Percentiles rank a stretch among this genome's conserved stretches.
phyloP scores from a whole-genome alignment of 2,113 vertebrate species.

The Cardinalis cardinalis region DNA sequence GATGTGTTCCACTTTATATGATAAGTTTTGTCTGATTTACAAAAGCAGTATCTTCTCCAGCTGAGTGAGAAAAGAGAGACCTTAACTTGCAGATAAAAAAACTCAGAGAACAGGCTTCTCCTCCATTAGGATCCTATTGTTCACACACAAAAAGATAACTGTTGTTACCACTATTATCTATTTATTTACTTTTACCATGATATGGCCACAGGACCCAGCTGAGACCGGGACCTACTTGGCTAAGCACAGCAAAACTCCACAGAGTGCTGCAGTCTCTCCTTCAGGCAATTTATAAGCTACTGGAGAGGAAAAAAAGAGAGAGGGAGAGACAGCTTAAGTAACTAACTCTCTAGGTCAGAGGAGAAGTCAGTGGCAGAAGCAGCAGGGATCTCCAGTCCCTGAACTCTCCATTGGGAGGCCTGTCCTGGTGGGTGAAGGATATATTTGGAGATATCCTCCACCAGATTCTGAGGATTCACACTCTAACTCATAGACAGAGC shows the following conservation, averaged over 20 bases:
- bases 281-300: not conserved
- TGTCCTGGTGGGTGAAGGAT: not conserved
- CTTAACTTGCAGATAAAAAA: not conserved
- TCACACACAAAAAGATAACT: not conserved
- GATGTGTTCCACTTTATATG: conserved; percentile 13
- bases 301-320: not conserved
- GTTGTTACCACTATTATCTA: not conserved
- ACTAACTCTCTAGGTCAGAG: not conserved
- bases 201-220: not conserved
- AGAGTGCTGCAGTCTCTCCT: not conserved
- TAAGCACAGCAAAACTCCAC: not conserved
- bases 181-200: not conserved
- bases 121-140: not conserved
- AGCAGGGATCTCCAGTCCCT: not conserved
- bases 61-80: conserved; percentile 14
- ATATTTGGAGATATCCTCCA: not conserved
- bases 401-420: not conserved
- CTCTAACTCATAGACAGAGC: accelerated
- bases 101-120: not conserved
- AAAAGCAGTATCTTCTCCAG: conserved; percentile 13
- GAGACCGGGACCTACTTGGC: not conserved
- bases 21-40: conserved; percentile 17
- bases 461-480: not conserved
- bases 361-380: not conserved
- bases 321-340: not conserved